phyloP scores from a whole-genome alignment of 2,113 vertebrate genomes.

The Steatornis caripensis region DNA sequence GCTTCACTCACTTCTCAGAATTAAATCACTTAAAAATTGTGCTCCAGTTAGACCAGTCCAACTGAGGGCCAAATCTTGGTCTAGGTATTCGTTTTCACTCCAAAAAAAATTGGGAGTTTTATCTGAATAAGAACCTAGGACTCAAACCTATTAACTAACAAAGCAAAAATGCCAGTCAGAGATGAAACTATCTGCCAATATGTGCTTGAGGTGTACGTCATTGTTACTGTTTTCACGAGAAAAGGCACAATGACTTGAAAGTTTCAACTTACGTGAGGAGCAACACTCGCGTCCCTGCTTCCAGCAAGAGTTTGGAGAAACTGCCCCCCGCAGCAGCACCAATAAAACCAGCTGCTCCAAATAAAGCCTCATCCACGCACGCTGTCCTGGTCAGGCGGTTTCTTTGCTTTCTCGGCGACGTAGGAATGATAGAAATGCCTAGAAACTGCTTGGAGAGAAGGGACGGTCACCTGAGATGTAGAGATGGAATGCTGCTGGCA shows the following conservation, averaged over 20 bases:
- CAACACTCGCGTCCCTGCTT: not conserved
- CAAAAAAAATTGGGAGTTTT: not conserved
- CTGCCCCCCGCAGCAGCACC: not conserved
- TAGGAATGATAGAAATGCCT: not conserved
- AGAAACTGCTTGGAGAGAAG: not conserved
- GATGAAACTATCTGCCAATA: not conserved
- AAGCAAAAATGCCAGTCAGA: not conserved
- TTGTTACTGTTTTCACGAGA: not conserved
- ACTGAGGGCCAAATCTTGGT: not conserved
- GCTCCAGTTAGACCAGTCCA: not conserved
- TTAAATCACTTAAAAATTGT: not conserved
- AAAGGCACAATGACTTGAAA: not conserved
- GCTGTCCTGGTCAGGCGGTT: not conserved
- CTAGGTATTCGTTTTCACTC: not conserved
- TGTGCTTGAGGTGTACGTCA: rapidly evolving
- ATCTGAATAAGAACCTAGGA: not conserved
- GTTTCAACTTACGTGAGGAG: rapidly evolving
- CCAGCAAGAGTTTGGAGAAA: not conserved
- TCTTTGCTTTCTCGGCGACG: not conserved
- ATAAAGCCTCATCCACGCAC: not conserved
- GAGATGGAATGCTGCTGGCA: not conserved
- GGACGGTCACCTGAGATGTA: not conserved
- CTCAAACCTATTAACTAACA: not conserved
- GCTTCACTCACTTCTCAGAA: not conserved
- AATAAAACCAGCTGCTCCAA: not conserved